Evolutionary conservation across 2,797 vertebrate genomes (phyloP).

Genomic region (Typhlichthys subterraneus): DNA sequence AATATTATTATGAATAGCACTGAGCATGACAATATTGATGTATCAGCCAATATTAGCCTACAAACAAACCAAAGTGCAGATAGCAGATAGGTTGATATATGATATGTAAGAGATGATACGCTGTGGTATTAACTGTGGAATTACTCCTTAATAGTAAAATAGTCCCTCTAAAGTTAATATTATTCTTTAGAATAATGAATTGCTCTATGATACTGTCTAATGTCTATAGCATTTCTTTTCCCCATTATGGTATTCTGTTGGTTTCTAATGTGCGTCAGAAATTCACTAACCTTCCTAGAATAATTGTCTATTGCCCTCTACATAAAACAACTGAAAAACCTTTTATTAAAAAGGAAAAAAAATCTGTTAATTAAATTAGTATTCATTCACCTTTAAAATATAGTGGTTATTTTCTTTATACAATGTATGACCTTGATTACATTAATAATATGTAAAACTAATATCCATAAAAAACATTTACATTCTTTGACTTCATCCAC

Average conservation of each 20-base stretch:
- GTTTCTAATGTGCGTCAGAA: neutral
- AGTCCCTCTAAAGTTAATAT: neutral
- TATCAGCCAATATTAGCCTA: neutral
- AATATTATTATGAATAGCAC: neutral
- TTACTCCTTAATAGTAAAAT: neutral
- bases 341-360: too few species aligned
- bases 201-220: neutral
- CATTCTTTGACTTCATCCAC: too few species aligned
- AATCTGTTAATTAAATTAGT: too few species aligned
- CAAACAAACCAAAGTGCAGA: conserved; percentile 19
- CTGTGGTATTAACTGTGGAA: conserved; percentile 1
- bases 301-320: too few species aligned
- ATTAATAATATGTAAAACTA: neutral
- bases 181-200: neutral
- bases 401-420: neutral
- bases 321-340: too few species aligned
- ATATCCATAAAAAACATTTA: too few species aligned
- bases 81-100: conserved; percentile 5
- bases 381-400: neutral
- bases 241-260: neutral
- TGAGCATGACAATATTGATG: conserved; percentile 2
- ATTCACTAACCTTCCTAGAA: neutral
- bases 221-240: neutral
- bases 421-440: neutral
- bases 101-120: neutral